phyloP scores from a whole-genome alignment of 2,113 vertebrate genomes.

The Peucedramus taeniatus region DNA sequence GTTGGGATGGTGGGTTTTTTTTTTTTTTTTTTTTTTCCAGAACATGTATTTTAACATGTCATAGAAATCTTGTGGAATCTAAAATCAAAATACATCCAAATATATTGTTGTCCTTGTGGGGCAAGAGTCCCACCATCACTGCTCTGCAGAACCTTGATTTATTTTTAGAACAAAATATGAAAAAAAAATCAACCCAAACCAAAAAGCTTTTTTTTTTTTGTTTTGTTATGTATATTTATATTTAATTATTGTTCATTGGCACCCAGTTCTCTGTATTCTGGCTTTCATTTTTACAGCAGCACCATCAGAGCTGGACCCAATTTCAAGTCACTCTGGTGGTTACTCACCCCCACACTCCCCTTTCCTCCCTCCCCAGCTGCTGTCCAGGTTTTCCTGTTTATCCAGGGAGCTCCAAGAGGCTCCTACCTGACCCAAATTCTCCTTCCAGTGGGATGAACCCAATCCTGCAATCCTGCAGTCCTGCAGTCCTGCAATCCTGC shows the following conservation, averaged over 20 bases:
- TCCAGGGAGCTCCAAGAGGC: not conserved
- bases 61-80: not conserved
- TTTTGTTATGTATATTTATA: not conserved
- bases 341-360: accelerated
- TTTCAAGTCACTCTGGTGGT: not conserved
- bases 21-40: not conserved
- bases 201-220: not conserved
- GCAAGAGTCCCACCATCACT: not conserved
- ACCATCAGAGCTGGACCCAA: not conserved
- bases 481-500: no score
- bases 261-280: not conserved
- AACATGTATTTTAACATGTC: not conserved
- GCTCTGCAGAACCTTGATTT: not conserved
- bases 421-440: not conserved
- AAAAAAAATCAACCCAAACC: not conserved
- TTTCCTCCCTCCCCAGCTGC: not conserved
- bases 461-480: not conserved
- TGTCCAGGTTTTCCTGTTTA: not conserved
- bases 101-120: not conserved
- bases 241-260: not conserved
- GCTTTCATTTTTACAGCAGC: not conserved
- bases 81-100: not conserved
- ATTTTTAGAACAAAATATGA: not conserved
- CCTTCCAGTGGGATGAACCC: conserved; percentile 48
- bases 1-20: not conserved